Base-by-base conservation (phyloP, 2,113 vertebrate genomes). In the Callospermophilus lateralis region DNA sequence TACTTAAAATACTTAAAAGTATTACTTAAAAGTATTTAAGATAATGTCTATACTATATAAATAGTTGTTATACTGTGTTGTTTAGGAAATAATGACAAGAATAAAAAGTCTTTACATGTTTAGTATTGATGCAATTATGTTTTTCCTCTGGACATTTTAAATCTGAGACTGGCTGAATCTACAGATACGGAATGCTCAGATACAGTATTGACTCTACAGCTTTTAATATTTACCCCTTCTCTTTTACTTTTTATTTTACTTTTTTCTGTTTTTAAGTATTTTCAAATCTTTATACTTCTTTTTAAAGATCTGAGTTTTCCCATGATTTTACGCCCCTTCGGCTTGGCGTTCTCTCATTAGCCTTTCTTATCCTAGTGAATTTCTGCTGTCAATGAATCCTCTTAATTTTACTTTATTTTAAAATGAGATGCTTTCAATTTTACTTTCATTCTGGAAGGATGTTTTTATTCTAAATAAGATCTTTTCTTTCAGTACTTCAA, bases 341-440 rank as follows among this genome's bases (percentile, higher is more conserved):
- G 53, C 10, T 15, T 86, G 20, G 72, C 39, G 20, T 10, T 63
- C 32, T 53, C 34, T 4, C 28, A 51, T 39, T 73, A 79, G n/a
- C 10, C 28, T 53, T 86, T 95, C 16, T 51, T 72, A 51, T 20
- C 70, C 13, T 51, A 65, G 28, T 85, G 42, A 73, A 26, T 28
- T 67, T 95, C 67, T 65, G 5, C 24, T 81, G 77, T 22, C 45
- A 58, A 45, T 81, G 58, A 74, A 67, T 61, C 77, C 7, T 84
- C 48, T 61, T 84, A 30, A 34, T 90, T 90, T 68, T 74, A 76
- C 22, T 89, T 76, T 63, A 85, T 78, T 73, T 87, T 67, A 86
- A 76, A 95, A 81, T 74, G 80, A 68, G 73, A 55, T 92, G 65
- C 32, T 51, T 77, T n/a, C 65, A 45, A 55, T 80, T 93, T 88